Base-by-base conservation (phyloP, 2,888 invertebrate species). In the Ennomos erosarius region DNA sequence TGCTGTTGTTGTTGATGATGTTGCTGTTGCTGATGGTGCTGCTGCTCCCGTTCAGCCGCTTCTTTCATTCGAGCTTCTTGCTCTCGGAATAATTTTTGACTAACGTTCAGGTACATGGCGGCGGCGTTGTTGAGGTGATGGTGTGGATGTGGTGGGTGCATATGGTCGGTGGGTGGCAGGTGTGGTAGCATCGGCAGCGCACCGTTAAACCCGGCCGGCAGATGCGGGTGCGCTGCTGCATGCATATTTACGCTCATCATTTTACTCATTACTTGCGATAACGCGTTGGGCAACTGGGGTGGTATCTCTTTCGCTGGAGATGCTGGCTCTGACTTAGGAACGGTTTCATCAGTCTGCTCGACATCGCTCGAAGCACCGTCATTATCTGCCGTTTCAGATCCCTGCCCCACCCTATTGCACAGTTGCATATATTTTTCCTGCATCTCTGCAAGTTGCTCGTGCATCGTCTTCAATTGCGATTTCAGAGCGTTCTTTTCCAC, bases 391-490 rank as follows among this genome's bases (percentile, higher is more conserved):
- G 95, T 95, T 74, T 96, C 96, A 0, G 95, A 95, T 67, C 95
- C 95, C 75, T 96, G 95, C 73, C 97, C 97, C 94, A 97, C 97
- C 70, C 97, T 94, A 76, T 96, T 97, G 82, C 97, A 97, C 75
- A 98, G 90, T 86, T 97, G 97, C 81, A 96, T 94, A 87, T 98
- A 98, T 82, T 97, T 96, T 79, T 97, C 97, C 90, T 97, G 97
- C 96, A 98, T 98, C 82, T 96, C 96, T 10, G 97, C 97, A 60
- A 98, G 90, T 86, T 98, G 97, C 78, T 97, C 97, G 89, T 97
- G 97, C 95, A 98, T 95, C 60, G 96, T 95, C 74, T 97, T 94
- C 74, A 98, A 89, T 86, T 98, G 98, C 62, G 96, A 95, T 86
- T 97, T 97, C 11, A 98, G 93, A 59, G 96, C 96, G 80, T 97